Conservation (phyloP, 2,113 vertebrate genomes). For the Saccopteryx leptura region DNA sequence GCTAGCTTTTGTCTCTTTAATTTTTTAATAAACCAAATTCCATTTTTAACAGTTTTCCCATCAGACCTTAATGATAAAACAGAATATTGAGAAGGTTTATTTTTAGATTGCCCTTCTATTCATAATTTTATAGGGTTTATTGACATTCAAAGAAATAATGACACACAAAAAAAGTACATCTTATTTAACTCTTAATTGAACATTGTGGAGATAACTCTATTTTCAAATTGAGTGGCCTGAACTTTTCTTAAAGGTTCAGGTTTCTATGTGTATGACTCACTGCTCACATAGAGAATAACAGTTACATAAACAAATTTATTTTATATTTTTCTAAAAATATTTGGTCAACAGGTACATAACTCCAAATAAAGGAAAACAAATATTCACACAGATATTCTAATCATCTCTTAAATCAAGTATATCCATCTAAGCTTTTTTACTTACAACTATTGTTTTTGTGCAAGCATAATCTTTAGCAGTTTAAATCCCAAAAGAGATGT, state of each 20-base stretch:
- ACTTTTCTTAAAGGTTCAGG: not conserved
- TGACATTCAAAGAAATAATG: not conserved
- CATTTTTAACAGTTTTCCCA: not conserved
- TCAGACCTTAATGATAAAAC: not conserved
- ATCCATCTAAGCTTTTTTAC: not conserved
- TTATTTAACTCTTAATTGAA: slow-evolving; percentile 25
- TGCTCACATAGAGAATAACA: not conserved
- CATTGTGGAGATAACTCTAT: not conserved
- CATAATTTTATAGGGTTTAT: not conserved
- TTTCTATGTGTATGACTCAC: not conserved
- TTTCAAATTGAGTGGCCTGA: slow-evolving; percentile 34
- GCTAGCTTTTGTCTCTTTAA: not conserved
- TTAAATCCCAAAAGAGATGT: slow-evolving; percentile 16
- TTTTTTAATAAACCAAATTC: not conserved
- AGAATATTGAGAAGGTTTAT: not conserved
- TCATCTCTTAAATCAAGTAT: not conserved
- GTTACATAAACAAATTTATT: not conserved
- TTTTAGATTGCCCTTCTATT: not conserved
- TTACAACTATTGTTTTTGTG: not conserved
- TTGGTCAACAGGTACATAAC: not conserved
- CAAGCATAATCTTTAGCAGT: not conserved
- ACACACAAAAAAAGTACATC: not conserved
- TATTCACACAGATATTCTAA: not conserved
- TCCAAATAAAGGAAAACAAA: not conserved
- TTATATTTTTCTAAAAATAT: not conserved